phyloP scores from a whole-genome alignment of 2,888 invertebrate genomes.

The Blastobasis lacticolella region DNA sequence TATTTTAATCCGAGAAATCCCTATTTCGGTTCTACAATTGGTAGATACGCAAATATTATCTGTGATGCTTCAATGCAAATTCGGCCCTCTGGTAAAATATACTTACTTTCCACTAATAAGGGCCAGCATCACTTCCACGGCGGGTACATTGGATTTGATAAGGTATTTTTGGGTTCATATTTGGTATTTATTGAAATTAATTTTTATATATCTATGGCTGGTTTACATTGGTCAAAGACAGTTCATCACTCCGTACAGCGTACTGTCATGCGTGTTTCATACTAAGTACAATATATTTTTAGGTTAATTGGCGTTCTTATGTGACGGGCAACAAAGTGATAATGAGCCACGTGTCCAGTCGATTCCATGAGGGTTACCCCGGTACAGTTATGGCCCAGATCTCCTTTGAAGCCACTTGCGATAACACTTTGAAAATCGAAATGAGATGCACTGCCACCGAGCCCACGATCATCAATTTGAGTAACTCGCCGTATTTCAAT shows the following conservation, averaged over 20 bases:
- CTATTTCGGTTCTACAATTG: conserved; percentile 92
- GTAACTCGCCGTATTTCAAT: conserved; percentile 94
- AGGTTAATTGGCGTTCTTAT: conserved; percentile 80
- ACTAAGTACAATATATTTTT: conserved; percentile 8
- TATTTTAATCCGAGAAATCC: conserved; percentile 80
- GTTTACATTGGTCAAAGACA: no score
- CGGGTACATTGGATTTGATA: conserved; percentile 88
- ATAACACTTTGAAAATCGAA: conserved; percentile 83
- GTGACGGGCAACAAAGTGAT: conserved; percentile 77
- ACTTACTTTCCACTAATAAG: conserved; percentile 82
- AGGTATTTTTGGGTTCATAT: conserved; percentile 39
- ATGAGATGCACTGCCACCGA: conserved; percentile 85
- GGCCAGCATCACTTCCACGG: conserved; percentile 86
- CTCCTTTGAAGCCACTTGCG: conserved; percentile 80
- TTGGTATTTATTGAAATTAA: neutral
- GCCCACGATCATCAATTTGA: conserved; percentile 89
- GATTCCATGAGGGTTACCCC: conserved; percentile 92
- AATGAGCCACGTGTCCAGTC: conserved; percentile 83
- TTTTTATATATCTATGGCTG: no score
- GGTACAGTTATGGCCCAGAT: conserved; percentile 84
- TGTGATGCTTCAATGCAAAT: conserved; percentile 81
- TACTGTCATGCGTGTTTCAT: no score
- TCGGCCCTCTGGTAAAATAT: conserved; percentile 75
- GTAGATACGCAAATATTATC: conserved; percentile 89
- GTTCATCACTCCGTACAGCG: no score